Conservation (phyloP, 2,888 invertebrate genomes). For the Thumatha senex region DNA sequence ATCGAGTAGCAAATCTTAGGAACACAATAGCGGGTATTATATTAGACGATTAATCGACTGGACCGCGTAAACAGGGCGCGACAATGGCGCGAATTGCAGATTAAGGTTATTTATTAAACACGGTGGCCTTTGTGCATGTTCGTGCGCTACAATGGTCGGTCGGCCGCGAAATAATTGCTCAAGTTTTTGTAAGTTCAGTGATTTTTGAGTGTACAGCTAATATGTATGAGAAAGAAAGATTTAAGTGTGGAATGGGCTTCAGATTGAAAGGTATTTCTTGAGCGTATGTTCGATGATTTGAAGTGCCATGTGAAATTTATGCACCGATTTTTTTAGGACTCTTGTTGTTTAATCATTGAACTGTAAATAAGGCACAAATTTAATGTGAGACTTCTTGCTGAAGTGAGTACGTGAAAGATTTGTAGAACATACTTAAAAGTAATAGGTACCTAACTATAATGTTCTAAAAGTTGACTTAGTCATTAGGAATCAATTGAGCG, state of each 20-base stretch:
- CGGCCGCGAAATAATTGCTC: constrained; percentile 53
- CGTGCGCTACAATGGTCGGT: constrained; percentile 53
- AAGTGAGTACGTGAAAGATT: neutral
- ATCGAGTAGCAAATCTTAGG: constrained; percentile 68
- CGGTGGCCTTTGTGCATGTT: constrained; percentile 58
- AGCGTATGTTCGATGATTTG: constrained; percentile 24
- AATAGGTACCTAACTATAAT: no score
- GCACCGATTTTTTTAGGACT: constrained; percentile 5
- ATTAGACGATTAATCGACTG: constrained; percentile 68
- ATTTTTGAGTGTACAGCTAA: constrained; percentile 48
- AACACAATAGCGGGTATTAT: constrained; percentile 53
- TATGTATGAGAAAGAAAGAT: constrained; percentile 56
- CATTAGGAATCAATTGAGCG: no score
- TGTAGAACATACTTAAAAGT: no score
- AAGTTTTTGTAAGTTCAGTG: constrained; percentile 53
- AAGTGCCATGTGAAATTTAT: constrained; percentile 14
- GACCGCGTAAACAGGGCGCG: constrained; percentile 65
- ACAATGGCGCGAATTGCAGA: constrained; percentile 60
- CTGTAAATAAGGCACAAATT: constrained; percentile 3
- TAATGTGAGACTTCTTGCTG: constrained; percentile 1
- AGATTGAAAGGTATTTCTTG: constrained; percentile 22
- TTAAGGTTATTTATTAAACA: constrained; percentile 78
- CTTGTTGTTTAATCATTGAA: constrained; percentile 8
- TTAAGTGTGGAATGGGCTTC: constrained; percentile 26
- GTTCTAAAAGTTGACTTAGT: no score